A percentile compares a stretch with the other conserved stretches of the same genome.
Evolutionary conservation across 2,888 invertebrate genomes (phyloP).

Genomic region (Stomorhina lunata): DNA sequence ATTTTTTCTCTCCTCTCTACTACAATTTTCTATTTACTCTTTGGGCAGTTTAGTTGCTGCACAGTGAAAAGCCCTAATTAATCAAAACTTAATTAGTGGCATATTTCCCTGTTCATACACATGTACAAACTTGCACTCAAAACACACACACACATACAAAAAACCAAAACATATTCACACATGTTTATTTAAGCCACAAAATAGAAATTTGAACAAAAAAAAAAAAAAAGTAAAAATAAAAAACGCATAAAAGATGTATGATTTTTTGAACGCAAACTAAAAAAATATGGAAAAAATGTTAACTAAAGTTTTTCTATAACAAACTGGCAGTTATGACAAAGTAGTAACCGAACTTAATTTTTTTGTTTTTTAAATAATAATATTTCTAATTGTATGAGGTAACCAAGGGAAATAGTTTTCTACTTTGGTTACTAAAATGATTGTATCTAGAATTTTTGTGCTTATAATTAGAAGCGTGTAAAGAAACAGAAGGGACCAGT

Average conservation of each 20-base stretch:
- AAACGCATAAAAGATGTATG: background rate
- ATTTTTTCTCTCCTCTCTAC: background rate
- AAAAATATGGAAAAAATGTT: background rate
- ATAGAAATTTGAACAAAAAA: constrained; percentile 2
- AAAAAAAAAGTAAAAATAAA: background rate
- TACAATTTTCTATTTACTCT: background rate
- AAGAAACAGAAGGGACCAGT: too few species aligned
- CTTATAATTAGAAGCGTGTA: too few species aligned
- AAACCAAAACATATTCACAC: background rate
- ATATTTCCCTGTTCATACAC: constrained; percentile 30
- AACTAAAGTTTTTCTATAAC: background rate
- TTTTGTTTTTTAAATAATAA: background rate
- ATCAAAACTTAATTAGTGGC: constrained; percentile 69
- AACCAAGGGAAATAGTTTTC: background rate
- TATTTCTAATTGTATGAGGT: background rate
- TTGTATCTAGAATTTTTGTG: background rate
- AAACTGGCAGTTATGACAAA: background rate
- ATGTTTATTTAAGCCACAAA: constrained; percentile 29
- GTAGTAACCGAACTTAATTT: background rate
- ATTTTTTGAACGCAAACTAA: background rate
- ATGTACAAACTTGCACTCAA: background rate
- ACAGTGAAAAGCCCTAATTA: constrained; percentile 64
- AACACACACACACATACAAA: background rate
- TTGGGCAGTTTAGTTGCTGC: background rate
- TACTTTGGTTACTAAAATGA: background rate